Conservation (phyloP, 1,140 invertebrate species). For the Plutomurus gul region DNA sequence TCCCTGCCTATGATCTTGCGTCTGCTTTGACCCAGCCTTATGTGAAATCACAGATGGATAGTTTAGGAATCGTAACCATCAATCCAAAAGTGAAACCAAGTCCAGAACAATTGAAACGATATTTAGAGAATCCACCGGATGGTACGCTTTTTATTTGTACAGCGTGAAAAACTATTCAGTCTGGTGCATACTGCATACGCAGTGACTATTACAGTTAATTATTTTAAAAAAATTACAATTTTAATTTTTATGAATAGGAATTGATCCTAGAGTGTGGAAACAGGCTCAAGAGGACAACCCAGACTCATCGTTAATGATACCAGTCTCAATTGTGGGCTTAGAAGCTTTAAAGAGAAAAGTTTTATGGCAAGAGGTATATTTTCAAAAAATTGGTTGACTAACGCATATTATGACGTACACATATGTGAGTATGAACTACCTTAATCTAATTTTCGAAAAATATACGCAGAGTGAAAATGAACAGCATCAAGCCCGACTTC, state of each 20-base stretch:
- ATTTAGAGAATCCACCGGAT: constrained; percentile 83
- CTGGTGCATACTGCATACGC: neutral
- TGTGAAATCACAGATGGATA: constrained; percentile 69
- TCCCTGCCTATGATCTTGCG: constrained; percentile 74
- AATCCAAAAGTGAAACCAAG: constrained; percentile 61
- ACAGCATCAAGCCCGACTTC: constrained; percentile 75
- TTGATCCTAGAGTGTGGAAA: constrained; percentile 79
- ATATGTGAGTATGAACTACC: too few relatives aligned
- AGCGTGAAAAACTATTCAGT: neutral
- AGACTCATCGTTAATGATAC: constrained; percentile 74
- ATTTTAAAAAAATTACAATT: too few relatives aligned
- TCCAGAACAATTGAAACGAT: constrained; percentile 80
- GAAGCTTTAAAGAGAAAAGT: constrained; percentile 79
- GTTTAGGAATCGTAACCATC: constrained; percentile 68
- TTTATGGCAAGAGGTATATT: constrained; percentile 64
- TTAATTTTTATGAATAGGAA: too few relatives aligned
- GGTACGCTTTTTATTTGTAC: constrained; percentile 63
- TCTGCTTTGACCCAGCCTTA: constrained; percentile 68
- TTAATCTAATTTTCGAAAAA: neutral
- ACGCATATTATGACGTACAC: neutral
- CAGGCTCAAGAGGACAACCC: constrained; percentile 59
- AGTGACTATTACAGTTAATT: too few relatives aligned
- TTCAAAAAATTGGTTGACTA: neutral
- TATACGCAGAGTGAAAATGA: constrained; percentile 70
- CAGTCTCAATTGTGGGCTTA: constrained; percentile 88